A percentile compares a stretch with the other conserved stretches of the same genome.
These are phyloP conservation scores for Oceanodroma leucorhoa DNA, from an alignment of 2,797 vertebrate species.

Conservation along the genomic window DNA sequence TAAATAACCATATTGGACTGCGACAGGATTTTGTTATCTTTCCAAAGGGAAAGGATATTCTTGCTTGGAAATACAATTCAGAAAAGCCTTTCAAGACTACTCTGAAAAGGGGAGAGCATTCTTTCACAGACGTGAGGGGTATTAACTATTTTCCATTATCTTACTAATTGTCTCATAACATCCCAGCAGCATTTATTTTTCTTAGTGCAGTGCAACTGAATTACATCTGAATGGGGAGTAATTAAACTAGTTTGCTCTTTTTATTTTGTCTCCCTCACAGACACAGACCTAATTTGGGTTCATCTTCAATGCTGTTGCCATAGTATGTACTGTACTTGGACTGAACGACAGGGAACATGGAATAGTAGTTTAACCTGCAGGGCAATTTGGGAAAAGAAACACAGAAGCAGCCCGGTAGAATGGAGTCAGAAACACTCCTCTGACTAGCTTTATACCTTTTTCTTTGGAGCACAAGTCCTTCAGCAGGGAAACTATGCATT, in stretches of 20 bases:
- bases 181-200: conserved; percentile 43
- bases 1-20: not conserved
- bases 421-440: not conserved
- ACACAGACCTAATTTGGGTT: conserved; percentile 24
- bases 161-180: conserved; percentile 50
- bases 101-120: not conserved
- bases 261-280: conserved; percentile 12
- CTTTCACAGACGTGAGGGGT: not conserved
- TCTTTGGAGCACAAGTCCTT: not conserved
- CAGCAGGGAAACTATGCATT: not conserved
- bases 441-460: not conserved
- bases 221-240: conserved; percentile 45
- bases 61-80: not conserved
- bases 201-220: conserved; percentile 27
- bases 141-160: conserved; percentile 56
- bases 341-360: not conserved
- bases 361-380: not conserved
- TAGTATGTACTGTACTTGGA: not conserved
- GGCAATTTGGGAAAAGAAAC: not conserved
- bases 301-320: not conserved
- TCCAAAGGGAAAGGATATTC: not conserved
- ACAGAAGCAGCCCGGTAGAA: not conserved
- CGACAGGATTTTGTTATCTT: not conserved
- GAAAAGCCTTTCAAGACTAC: not conserved
- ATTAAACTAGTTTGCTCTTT: conserved; percentile 44